These are phyloP conservation scores for Alligator sinensis DNA, from an alignment of 2,113 vertebrate genomes.

Conservation along the genomic window DNA sequence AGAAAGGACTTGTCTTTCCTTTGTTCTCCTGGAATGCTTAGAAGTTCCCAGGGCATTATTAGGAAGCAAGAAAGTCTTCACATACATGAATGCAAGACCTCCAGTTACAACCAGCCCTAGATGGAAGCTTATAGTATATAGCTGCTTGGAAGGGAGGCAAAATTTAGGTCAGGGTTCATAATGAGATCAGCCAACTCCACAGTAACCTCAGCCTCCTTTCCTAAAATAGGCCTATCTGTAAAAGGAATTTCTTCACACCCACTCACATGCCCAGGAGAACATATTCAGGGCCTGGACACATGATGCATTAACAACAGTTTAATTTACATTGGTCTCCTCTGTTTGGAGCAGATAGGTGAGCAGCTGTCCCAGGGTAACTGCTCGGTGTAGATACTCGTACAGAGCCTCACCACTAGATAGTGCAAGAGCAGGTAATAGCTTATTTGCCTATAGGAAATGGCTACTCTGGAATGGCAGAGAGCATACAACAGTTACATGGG, in stretches of 20 bases:
- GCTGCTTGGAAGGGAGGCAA: background rate
- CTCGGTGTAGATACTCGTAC: too few species aligned
- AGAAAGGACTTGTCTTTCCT: background rate
- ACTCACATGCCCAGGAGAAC: background rate
- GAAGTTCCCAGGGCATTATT: background rate
- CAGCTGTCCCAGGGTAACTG: too few species aligned
- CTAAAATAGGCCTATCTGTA: background rate
- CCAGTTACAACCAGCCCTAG: background rate
- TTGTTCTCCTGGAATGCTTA: background rate
- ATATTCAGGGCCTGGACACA: too few species aligned
- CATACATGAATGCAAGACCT: background rate
- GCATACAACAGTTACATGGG: too few species aligned
- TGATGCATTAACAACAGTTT: too few species aligned
- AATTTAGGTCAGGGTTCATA: background rate
- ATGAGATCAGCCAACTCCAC: background rate
- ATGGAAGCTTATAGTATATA: fast-evolving
- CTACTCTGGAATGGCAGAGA: too few species aligned
- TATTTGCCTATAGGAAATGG: too few species aligned
- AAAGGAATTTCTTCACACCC: background rate
- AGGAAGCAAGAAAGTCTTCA: background rate
- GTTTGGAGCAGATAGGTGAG: too few species aligned
- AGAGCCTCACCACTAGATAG: too few species aligned
- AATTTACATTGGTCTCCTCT: too few species aligned
- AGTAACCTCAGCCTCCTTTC: background rate
- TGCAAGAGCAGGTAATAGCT: too few species aligned